Base-by-base conservation (phyloP, 2,797 vertebrate species). In the Dallia pectoralis region DNA sequence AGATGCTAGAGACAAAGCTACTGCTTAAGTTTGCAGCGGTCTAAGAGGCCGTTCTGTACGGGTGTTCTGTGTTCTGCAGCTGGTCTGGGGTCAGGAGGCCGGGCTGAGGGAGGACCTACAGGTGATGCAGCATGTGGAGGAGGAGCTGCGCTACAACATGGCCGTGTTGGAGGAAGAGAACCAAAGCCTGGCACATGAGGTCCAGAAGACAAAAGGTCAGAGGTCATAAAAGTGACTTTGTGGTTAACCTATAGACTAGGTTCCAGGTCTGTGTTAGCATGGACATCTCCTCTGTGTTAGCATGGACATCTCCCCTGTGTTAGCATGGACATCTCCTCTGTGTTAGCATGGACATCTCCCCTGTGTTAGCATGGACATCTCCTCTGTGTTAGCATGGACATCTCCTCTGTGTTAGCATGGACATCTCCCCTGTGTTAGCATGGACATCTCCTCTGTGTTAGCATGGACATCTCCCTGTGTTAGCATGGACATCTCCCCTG, bases 161-260 rank as follows among this genome's bases (percentile, higher is more conserved):
- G 80, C 84, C 47, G 65, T 87, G 62, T 82, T 97, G 53, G 92
- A 92, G 70, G 85, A 94, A 32, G 91, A 97, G 82, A 92, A 92
- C 73, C 79, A 91, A 32, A 77, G 72, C 40, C 81, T 92, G 69
- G 88, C 81, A 65, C 81, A 89, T 0, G 90, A 89, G 69, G 84
- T 95, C 66, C 82, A 85, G 67, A 53, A 87, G 19, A 70, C 94
- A 0, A 83, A 84, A 95, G 93, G 97, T 95, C 77, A 85, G 80
- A 27, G 27, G 29, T 2, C 14, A 63, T 6, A 63, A 14, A 63
- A 29, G 29, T 63, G 32, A 11, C 29, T 4, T 29, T 29, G 12
- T 62, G 25, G 53, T 59, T 59, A 44, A 44, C 40, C 40, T 11
- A 14, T 44, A 44, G 8, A 44, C 0, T 44, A 44, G 40, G 40